phyloP scores from a whole-genome alignment of 2,113 vertebrate genomes.

The Acanthochromis polyacanthus region DNA sequence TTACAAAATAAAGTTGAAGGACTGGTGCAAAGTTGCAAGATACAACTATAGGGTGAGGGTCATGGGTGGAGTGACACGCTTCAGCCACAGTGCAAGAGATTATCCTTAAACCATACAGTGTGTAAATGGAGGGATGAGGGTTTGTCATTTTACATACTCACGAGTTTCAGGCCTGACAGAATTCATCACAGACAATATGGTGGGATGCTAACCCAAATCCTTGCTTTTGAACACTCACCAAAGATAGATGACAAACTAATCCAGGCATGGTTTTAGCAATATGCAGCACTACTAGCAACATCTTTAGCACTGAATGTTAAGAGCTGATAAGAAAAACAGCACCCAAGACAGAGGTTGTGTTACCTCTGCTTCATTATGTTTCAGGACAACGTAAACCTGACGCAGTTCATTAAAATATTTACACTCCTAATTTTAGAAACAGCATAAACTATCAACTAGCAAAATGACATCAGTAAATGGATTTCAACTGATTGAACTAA shows the following conservation, averaged over 20 bases:
- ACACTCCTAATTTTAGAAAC: constrained; percentile 4
- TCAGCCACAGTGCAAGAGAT: constrained; percentile 51
- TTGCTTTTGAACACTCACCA: constrained; percentile 25
- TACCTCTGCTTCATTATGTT: constrained; percentile 3
- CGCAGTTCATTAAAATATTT: constrained; percentile 8
- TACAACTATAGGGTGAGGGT: constrained; percentile 23
- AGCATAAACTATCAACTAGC: background rate
- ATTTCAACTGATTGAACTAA: constrained; percentile 54
- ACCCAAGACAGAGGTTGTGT: constrained; percentile 2
- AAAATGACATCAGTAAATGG: constrained; percentile 25
- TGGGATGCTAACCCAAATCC: constrained; percentile 55
- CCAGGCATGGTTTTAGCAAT: constrained; percentile 50
- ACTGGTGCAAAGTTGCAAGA: background rate
- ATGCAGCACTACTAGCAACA: constrained; percentile 20
- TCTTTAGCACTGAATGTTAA: background rate
- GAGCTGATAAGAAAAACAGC: constrained; percentile 16
- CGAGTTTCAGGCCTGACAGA: constrained; percentile 31
- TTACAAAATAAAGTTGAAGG: background rate
- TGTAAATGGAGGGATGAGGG: constrained; percentile 48
- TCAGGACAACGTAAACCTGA: background rate
- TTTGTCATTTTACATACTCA: constrained; percentile 66
- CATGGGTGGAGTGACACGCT: constrained; percentile 2
- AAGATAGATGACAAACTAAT: constrained; percentile 55
- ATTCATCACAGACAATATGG: constrained; percentile 60
- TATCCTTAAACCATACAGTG: constrained; percentile 52